Evolutionary conservation across 2,113 vertebrate genomes (phyloP), one percentile per base, ranked within the genome.

Genomic region (Macaca mulatta): DNA sequence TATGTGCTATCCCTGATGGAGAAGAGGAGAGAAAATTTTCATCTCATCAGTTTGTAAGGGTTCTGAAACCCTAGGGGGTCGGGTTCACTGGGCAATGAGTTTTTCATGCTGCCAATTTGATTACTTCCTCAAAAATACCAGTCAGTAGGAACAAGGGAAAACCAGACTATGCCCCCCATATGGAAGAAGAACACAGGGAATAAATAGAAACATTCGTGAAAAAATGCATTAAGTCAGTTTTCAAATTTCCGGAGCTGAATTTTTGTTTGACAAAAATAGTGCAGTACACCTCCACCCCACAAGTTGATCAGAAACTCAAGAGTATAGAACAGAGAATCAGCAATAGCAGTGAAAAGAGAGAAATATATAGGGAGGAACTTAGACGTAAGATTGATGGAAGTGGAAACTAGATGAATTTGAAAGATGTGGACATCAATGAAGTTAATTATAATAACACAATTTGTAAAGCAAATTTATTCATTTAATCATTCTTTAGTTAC

Each of bases 61-160:
- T 61, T 85, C 75, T 64, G 88, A 70, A 95, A 35, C 80, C 70
- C 6, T 67, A 6, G 43, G 75, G n/a, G 30, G 43, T 84, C 18
- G 6, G 32, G 25, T 80, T 95, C 30, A 27, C 27, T 32, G 20
- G 9, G 74, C 38, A 93, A 22, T 78, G 77, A 8, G 14, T 55
- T 85, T 94, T 97, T 90, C 38, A 83, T 90, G 22, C 43, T 83
- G 69, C 18, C 35, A 30, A 80, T 86, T 87, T 50, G 27, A 80
- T 95, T 70, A 77, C 72, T 80, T 38, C n/a, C 80, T 95, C 88
- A 92, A 95, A 96, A 74, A 96, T 43, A 89, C 52, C 38, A 96
- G 61, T 64, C 93, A 92, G 80, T 69, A 92, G 55, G 93, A 75
- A 82, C 3, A 79, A 90, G 40, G 52, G 52, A 32, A 97, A 97